A percentile compares a stretch with the other conserved stretches of the same genome.
Evolutionary conservation across 2,888 invertebrate species (phyloP).

Genomic region (Morinoia aosen): DNA sequence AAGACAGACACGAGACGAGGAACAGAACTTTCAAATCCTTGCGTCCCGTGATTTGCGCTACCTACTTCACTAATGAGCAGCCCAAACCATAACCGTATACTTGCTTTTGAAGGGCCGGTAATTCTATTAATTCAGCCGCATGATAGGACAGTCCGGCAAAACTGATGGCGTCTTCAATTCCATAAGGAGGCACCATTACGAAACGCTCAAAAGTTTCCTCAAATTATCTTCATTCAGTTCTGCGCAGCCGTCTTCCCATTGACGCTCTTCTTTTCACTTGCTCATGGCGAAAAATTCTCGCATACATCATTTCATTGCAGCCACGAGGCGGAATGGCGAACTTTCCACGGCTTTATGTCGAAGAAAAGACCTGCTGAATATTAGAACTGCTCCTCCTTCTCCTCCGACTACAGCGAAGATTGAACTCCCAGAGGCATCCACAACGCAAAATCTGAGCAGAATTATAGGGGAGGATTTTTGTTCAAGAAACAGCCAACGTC

Average conservation of each 20-base stretch:
- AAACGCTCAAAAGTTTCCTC: not conserved
- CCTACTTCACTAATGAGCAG: not conserved
- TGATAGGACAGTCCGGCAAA: not conserved
- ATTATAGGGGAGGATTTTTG: not conserved
- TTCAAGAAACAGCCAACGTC: not conserved
- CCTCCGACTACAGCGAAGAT: not conserved
- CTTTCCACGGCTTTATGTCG: not conserved
- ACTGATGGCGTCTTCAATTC: not conserved
- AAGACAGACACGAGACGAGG: not conserved
- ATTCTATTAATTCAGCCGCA: not conserved
- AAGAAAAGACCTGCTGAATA: slow-evolving; percentile 3
- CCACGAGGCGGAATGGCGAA: not conserved
- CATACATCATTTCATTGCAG: not conserved
- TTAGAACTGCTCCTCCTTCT: not conserved
- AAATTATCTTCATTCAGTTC: not conserved
- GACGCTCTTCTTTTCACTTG: not conserved
- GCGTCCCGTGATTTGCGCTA: not conserved
- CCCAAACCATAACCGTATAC: not conserved
- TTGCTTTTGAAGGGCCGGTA: not conserved
- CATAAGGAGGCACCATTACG: not conserved
- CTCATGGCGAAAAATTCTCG: not conserved
- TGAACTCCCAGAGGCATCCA: not conserved
- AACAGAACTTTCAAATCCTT: not conserved
- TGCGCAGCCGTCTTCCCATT: not conserved
- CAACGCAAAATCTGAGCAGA: not conserved